Percentiles rank a stretch among this genome's conserved stretches.
Conservation (phyloP, 2,888 invertebrate species). For the Eupithecia vulgata region DNA sequence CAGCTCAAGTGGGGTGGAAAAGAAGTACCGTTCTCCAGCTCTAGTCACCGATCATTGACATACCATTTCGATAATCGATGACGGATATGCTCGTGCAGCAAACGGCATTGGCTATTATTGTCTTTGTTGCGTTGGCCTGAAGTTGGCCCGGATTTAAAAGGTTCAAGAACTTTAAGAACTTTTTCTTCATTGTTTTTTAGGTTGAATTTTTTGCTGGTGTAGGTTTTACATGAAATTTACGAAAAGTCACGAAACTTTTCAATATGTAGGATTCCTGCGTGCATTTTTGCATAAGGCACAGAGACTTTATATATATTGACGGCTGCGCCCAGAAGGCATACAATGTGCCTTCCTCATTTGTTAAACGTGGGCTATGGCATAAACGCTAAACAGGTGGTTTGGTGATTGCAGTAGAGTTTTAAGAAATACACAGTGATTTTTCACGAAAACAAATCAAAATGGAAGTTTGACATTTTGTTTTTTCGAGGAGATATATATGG, state of each 20-base stretch:
- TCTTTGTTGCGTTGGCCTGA: conserved; percentile 56
- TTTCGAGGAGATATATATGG: too few relatives aligned
- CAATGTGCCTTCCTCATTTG: too few relatives aligned
- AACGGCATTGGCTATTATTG: conserved; percentile 73
- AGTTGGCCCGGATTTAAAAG: conserved; percentile 72
- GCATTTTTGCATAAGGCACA: too few relatives aligned
- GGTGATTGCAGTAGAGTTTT: too few relatives aligned
- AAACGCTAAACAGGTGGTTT: too few relatives aligned
- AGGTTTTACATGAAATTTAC: not conserved
- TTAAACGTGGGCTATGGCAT: too few relatives aligned
- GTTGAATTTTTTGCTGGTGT: not conserved
- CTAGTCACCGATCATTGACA: conserved; percentile 61
- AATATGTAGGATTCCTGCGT: not conserved
- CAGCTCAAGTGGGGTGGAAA: not conserved
- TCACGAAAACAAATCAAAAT: too few relatives aligned
- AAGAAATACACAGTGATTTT: too few relatives aligned
- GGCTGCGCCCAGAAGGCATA: too few relatives aligned
- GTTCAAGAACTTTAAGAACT: conserved; percentile 65
- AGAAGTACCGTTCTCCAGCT: not conserved
- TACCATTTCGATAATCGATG: conserved; percentile 65
- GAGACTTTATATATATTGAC: too few relatives aligned
- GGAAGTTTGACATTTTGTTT: too few relatives aligned
- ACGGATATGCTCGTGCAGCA: conserved; percentile 71
- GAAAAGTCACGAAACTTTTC: not conserved
- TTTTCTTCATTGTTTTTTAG: conserved; percentile 25